Evolutionary conservation across 2,888 invertebrate genomes (phyloP).

Genomic region (Eustalomyia histrio): DNA sequence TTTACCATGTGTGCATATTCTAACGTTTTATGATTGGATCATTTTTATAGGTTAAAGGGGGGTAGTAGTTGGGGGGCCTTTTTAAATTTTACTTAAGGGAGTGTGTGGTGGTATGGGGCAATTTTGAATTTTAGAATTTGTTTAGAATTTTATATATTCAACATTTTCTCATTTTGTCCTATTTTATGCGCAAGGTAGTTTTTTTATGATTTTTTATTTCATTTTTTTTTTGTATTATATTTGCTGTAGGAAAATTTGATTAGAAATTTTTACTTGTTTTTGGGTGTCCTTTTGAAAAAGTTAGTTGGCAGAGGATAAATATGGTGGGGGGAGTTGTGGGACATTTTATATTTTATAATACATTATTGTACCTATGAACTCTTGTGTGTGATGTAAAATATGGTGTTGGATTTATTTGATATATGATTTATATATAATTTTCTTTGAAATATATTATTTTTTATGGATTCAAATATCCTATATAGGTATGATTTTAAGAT

Average conservation of each 20-base stretch:
- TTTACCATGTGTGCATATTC: conserved; percentile 43
- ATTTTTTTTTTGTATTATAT: background rate
- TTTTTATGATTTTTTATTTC: conserved; percentile 2
- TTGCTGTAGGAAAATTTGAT: background rate
- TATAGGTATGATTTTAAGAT: no score
- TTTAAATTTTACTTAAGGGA: background rate
- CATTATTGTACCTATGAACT: background rate
- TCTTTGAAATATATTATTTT: background rate
- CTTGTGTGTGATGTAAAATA: background rate
- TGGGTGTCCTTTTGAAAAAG: background rate
- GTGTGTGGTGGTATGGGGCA: conserved; percentile 13
- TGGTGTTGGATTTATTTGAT: background rate
- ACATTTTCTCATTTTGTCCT: conserved; percentile 2
- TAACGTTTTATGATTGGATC: conserved; percentile 50
- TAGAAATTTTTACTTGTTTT: background rate
- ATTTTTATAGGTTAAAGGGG: conserved; percentile 21
- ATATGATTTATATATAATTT: background rate
- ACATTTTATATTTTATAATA: background rate
- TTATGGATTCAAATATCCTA: background rate
- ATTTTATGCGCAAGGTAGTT: conserved; percentile 51
- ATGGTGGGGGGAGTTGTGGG: background rate
- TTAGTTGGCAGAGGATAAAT: background rate
- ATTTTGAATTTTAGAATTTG: conserved; percentile 51
- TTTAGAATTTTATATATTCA: conserved; percentile 22
- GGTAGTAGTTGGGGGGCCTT: background rate